phyloP scores from a whole-genome alignment of 2,113 vertebrate genomes.

The Epinephelus lanceolatus region DNA sequence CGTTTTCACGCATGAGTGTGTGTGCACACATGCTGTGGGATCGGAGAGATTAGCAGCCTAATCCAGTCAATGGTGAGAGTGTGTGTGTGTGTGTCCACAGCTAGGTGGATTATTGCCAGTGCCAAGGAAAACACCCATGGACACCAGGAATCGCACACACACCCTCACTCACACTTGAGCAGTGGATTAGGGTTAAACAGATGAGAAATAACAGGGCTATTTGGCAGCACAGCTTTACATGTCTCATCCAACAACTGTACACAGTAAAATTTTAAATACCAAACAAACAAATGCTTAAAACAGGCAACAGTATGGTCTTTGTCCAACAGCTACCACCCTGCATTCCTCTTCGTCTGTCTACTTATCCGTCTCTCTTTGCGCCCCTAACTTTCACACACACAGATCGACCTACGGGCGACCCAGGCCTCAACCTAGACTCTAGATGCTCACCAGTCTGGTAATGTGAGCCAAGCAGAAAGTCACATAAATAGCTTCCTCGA shows the following conservation, averaged over 20 bases:
- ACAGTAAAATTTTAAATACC: slow-evolving; percentile 29
- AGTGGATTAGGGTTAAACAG: slow-evolving; percentile 57
- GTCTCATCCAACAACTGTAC: slow-evolving; percentile 46
- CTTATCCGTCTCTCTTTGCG: slow-evolving; percentile 10
- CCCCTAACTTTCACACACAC: slow-evolving; percentile 28
- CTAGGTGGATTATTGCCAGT: slow-evolving; percentile 51
- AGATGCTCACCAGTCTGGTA: slow-evolving; percentile 50
- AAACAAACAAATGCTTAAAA: slow-evolving; percentile 38
- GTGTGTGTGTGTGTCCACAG: slow-evolving; percentile 35
- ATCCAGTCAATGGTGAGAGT: slow-evolving; percentile 56
- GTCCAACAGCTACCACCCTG: slow-evolving; percentile 3
- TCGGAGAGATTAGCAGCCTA: slow-evolving; percentile 68
- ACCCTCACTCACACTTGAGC: slow-evolving; percentile 42
- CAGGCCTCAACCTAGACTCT: slow-evolving; percentile 59
- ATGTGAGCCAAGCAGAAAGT: slow-evolving; percentile 58
- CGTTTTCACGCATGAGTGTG: neutral
- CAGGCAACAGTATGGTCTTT: neutral
- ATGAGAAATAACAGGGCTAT: slow-evolving; percentile 48
- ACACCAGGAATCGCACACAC: slow-evolving; percentile 59
- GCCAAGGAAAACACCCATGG: slow-evolving; percentile 54
- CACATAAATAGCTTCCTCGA: slow-evolving; percentile 73
- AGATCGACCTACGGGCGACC: slow-evolving; percentile 21
- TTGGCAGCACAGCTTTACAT: slow-evolving; percentile 37
- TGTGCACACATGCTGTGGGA: slow-evolving; percentile 44
- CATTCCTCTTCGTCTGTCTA: slow-evolving; percentile 17